Evolutionary conservation across 2,888 invertebrate species (phyloP).

Genomic region (Cerceris ruficornis): DNA sequence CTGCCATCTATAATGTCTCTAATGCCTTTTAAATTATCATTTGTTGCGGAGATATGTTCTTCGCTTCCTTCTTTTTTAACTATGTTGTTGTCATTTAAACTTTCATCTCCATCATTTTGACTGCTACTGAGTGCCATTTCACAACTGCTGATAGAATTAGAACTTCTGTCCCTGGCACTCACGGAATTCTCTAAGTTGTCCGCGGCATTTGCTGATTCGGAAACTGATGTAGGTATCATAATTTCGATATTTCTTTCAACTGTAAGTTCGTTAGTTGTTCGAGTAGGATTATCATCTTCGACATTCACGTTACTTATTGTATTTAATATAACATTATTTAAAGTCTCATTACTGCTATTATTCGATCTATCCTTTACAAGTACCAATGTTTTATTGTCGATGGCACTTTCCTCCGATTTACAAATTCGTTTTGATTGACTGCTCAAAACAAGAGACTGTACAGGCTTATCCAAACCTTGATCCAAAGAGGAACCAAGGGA

Average conservation of each 20-base stretch:
- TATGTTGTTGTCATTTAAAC: slow-evolving; percentile 66
- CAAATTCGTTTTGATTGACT: slow-evolving; percentile 77
- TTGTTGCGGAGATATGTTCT: slow-evolving; percentile 34
- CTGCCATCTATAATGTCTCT: slow-evolving; percentile 42
- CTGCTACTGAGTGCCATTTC: slow-evolving; percentile 79
- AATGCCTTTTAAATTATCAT: slow-evolving; percentile 48
- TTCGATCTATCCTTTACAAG: slow-evolving; percentile 68
- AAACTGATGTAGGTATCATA: slow-evolving; percentile 77
- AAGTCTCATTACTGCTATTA: slow-evolving; percentile 75
- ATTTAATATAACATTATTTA: slow-evolving; percentile 69
- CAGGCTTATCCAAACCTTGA: slow-evolving; percentile 77
- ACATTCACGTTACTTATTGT: slow-evolving; percentile 44
- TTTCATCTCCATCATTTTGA: slow-evolving; percentile 76
- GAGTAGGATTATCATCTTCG: slow-evolving; percentile 36
- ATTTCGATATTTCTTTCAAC: slow-evolving; percentile 77
- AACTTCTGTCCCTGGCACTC: slow-evolving; percentile 75
- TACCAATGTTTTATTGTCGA: slow-evolving; percentile 74
- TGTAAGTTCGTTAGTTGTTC: slow-evolving; percentile 43
- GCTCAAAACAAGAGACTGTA: slow-evolving; percentile 67
- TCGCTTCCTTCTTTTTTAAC: slow-evolving; percentile 53
- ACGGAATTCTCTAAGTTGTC: slow-evolving; percentile 67
- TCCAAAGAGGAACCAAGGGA: slow-evolving; percentile 79
- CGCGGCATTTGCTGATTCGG: slow-evolving; percentile 65
- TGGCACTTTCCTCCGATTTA: slow-evolving; percentile 79
- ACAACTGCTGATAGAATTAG: slow-evolving; percentile 80